Evolutionary conservation across 2,797 vertebrate species (phyloP).

Genomic region (Crenuchus spilurus): DNA sequence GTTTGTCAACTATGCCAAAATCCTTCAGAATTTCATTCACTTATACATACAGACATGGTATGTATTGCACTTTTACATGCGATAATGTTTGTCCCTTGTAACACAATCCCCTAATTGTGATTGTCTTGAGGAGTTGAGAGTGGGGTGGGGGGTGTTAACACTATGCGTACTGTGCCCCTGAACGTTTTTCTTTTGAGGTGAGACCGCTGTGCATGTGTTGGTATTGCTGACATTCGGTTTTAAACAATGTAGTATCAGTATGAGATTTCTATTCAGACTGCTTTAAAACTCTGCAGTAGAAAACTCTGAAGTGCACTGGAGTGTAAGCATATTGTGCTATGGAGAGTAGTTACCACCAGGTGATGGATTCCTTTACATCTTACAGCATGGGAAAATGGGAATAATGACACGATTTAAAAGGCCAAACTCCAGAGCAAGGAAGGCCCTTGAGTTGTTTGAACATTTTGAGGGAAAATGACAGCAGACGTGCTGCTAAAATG

Average conservation of each 20-base stretch:
- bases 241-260: conserved; percentile 12
- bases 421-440: conserved; percentile 4
- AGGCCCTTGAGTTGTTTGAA: not conserved
- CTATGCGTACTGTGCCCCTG: conserved; percentile 14
- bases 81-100: conserved; percentile 26
- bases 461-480: not conserved
- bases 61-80: conserved; percentile 45
- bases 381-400: not conserved
- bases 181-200: conserved; percentile 15
- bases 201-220: conserved; percentile 16
- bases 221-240: conserved; percentile 28
- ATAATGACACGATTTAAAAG: not conserved
- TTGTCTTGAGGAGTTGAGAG: conserved; percentile 1
- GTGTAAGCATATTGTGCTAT: conserved; percentile 30
- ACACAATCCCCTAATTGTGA: conserved; percentile 23
- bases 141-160: not conserved
- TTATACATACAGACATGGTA: conserved; percentile 27
- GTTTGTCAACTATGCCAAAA: conserved; percentile 27
- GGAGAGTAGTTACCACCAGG: conserved; percentile 31
- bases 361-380: not conserved
- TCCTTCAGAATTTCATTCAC: conserved; percentile 1
- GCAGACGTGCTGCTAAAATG: not conserved
- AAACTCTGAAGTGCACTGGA: conserved; percentile 2
- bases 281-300: not conserved
- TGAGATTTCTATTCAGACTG: conserved; percentile 8